phyloP scores from a whole-genome alignment of 2,888 invertebrate genomes.

The Pristionchus exspectatus region DNA sequence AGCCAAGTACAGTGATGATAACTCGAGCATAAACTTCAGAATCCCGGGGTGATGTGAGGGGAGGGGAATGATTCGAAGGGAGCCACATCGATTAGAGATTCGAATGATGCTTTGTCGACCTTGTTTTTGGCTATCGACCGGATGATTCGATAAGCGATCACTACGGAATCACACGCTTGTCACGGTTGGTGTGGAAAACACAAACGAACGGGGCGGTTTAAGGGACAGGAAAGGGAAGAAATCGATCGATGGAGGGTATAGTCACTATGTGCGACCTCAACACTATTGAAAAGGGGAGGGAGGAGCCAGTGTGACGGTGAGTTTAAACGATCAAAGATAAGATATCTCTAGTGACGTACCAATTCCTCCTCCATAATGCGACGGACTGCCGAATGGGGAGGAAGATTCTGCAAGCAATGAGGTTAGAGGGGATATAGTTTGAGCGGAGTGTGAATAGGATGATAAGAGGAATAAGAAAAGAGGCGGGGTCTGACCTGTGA shows the following conservation, averaged over 20 bases:
- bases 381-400: slow-evolving; percentile 38
- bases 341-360: slow-evolving; percentile 20
- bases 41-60: slow-evolving; percentile 3
- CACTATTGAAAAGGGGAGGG: neutral
- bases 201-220: neutral
- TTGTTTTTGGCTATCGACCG: neutral
- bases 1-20: neutral
- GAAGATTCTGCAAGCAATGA: slow-evolving; percentile 37
- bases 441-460: neutral
- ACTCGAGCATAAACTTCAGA: slow-evolving; percentile 12
- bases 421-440: neutral
- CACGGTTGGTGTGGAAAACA: neutral
- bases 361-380: slow-evolving; percentile 52
- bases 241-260: neutral
- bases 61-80: neutral
- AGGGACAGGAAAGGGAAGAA: neutral
- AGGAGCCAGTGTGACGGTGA: neutral
- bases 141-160: neutral
- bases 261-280: neutral
- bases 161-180: neutral
- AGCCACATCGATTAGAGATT: neutral
- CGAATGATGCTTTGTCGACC: neutral
- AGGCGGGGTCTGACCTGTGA: slow-evolving; percentile 43
- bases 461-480: neutral
- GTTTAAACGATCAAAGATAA: slow-evolving; percentile 11